Conservation (phyloP, 2,888 invertebrate genomes). For the Lochmaea crataegi region DNA sequence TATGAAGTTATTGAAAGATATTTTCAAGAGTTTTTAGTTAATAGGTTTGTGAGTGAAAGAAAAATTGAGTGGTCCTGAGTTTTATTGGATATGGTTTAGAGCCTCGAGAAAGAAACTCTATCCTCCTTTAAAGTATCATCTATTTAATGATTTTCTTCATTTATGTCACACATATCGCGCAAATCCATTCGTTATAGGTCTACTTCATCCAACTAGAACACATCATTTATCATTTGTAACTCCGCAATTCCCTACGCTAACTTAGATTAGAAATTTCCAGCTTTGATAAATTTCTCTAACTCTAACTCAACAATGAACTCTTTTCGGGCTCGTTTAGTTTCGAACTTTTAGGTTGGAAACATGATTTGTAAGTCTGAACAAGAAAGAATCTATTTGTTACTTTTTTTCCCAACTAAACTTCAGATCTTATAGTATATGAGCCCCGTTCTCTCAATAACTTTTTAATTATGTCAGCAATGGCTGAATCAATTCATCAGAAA, state of each 20-base stretch:
- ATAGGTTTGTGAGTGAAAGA: too few species aligned
- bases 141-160: background rate
- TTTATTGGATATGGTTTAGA: too few species aligned
- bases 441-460: background rate
- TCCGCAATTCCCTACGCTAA: background rate
- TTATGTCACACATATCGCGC: background rate
- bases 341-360: slow-evolving; percentile 6
- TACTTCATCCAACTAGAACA: slow-evolving; percentile 1
- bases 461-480: background rate
- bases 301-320: slow-evolving; percentile 16
- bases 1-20: too few species aligned
- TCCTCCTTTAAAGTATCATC: too few species aligned
- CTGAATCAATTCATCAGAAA: background rate
- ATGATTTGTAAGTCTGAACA: slow-evolving; percentile 6
- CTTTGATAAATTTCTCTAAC: slow-evolving; percentile 16
- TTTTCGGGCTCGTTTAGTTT: slow-evolving; percentile 14
- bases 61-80: too few species aligned
- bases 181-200: background rate
- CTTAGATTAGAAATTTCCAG: slow-evolving; percentile 17
- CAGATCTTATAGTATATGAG: background rate
- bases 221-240: slow-evolving; percentile 20
- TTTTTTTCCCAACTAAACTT: background rate
- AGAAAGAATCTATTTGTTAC: background rate
- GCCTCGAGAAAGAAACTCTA: too few species aligned
- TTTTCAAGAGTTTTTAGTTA: too few species aligned